Evolutionary conservation across 2,888 invertebrate species (phyloP).

Genomic region (Phymatocera aterrima): DNA sequence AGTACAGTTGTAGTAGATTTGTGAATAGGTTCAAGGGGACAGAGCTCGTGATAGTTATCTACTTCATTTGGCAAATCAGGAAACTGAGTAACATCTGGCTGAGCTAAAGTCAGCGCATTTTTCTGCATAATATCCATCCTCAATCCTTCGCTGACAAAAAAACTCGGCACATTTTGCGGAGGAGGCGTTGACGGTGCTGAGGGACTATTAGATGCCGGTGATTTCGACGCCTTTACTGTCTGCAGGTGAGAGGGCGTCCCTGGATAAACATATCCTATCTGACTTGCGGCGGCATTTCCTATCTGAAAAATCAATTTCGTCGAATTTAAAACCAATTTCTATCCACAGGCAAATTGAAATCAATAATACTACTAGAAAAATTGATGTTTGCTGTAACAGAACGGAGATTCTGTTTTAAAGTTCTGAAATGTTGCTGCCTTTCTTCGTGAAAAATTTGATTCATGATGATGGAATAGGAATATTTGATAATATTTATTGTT

Average conservation of each 20-base stretch:
- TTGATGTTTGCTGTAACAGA: not conserved
- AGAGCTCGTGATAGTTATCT: slow-evolving; percentile 92
- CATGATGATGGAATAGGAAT: too few relatives aligned
- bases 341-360: not conserved
- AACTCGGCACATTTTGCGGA: slow-evolving; percentile 77
- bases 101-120: slow-evolving; percentile 84
- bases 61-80: slow-evolving; percentile 90
- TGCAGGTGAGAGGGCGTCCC: slow-evolving; percentile 80
- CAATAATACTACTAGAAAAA: not conserved
- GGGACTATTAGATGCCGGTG: slow-evolving; percentile 62
- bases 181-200: slow-evolving; percentile 68
- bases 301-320: slow-evolving; percentile 56
- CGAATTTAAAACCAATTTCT: not conserved
- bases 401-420: not conserved
- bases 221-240: slow-evolving; percentile 75
- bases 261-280: slow-evolving; percentile 78
- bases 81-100: slow-evolving; percentile 83
- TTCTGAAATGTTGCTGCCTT: not conserved
- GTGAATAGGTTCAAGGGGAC: slow-evolving; percentile 86
- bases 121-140: slow-evolving; percentile 86
- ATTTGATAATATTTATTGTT: not conserved
- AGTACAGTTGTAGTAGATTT: slow-evolving; percentile 83
- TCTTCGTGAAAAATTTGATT: not conserved
- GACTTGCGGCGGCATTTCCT: slow-evolving; percentile 62
- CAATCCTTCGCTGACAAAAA: slow-evolving; percentile 91